phyloP scores from a whole-genome alignment of 2,888 invertebrate genomes.

The Acleris sparsana region DNA sequence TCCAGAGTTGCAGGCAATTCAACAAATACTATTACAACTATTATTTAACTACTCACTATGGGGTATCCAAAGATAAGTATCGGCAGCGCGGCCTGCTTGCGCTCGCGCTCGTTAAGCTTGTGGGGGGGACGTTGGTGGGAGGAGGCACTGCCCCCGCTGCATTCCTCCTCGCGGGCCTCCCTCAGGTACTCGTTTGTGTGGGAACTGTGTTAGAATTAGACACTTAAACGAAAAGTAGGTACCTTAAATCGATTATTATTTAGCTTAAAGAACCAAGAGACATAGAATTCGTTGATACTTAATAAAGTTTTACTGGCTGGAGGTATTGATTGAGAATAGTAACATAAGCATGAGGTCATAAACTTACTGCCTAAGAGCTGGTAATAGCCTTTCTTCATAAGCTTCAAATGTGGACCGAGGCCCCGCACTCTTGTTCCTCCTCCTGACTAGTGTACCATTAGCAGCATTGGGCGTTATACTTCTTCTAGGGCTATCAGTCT shows the following conservation, averaged over 20 bases:
- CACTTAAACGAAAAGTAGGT: background rate
- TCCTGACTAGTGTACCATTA: slow-evolving; percentile 81
- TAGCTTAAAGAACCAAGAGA: slow-evolving; percentile 40
- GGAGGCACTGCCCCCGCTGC: slow-evolving; percentile 79
- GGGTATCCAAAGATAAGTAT: slow-evolving; percentile 96
- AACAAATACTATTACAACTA: too few relatives aligned
- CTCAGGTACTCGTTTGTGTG: slow-evolving; percentile 92
- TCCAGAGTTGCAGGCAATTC: too few relatives aligned
- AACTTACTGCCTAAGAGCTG: slow-evolving; percentile 92
- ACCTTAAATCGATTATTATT: too few relatives aligned
- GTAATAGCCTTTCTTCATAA: slow-evolving; percentile 93
- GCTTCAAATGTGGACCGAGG: slow-evolving; percentile 90
- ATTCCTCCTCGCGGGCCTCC: slow-evolving; percentile 70
- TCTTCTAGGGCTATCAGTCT: slow-evolving; percentile 74
- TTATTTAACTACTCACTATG: slow-evolving; percentile 82
- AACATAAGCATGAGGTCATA: background rate
- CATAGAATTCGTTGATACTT: too few relatives aligned
- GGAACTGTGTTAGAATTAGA: slow-evolving; percentile 78
- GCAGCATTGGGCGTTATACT: slow-evolving; percentile 77
- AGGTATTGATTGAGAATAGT: too few relatives aligned
- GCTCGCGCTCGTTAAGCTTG: slow-evolving; percentile 89
- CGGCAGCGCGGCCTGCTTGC: slow-evolving; percentile 94
- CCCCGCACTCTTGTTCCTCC: slow-evolving; percentile 87
- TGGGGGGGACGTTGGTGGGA: slow-evolving; percentile 79
- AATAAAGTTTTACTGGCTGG: too few relatives aligned